phyloP scores from a whole-genome alignment of 2,797 vertebrate genomes.

The Pangasius larnaudii region DNA sequence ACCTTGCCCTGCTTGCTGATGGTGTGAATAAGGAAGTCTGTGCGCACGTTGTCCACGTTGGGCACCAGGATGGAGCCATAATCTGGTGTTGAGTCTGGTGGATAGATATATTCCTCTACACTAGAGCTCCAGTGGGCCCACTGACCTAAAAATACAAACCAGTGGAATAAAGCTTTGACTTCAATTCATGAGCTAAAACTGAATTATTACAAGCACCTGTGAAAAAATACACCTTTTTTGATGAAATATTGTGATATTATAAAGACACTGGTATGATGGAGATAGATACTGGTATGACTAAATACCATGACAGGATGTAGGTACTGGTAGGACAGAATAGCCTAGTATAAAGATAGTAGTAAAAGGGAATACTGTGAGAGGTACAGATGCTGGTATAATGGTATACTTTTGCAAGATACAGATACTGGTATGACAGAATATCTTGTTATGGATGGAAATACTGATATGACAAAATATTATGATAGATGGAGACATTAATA shows the following conservation, averaged over 20 bases:
- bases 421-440: not conserved
- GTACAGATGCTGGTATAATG: not conserved
- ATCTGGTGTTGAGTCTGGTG: slow-evolving; percentile 77
- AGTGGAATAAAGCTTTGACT: not conserved
- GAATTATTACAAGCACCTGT: no score
- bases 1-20: slow-evolving; percentile 95
- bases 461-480: not conserved
- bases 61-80: slow-evolving; percentile 93
- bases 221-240: not conserved
- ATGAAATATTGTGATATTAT: not conserved
- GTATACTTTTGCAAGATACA: not conserved
- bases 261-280: not conserved
- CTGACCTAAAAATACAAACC: slow-evolving; percentile 73
- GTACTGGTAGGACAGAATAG: not conserved
- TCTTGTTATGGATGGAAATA: not conserved
- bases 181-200: not conserved
- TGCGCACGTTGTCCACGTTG: slow-evolving; percentile 93
- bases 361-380: not conserved
- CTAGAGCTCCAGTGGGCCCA: slow-evolving; percentile 90
- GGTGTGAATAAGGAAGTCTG: slow-evolving; percentile 90
- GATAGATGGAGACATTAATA: not conserved
- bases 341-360: not conserved
- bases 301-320: not conserved
- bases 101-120: slow-evolving; percentile 87
- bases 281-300: not conserved